Evolutionary conservation across 2,113 vertebrate species (phyloP).

Genomic region (Halcyon senegalensis): DNA sequence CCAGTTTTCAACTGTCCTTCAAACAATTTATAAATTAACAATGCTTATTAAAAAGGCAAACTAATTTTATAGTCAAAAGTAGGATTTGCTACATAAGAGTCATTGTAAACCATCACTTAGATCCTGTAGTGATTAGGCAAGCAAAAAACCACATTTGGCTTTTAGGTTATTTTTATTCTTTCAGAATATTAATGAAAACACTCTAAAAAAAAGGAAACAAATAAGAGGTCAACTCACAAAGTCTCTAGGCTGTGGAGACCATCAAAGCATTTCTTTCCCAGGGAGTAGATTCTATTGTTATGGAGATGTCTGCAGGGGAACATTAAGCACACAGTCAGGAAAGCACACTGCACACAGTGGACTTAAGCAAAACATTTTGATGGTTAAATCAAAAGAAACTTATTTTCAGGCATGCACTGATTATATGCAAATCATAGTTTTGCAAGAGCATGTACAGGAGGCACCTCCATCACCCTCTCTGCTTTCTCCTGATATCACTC

Average conservation of each 20-base stretch:
- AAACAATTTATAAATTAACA: not conserved
- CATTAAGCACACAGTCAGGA: conserved; percentile 69
- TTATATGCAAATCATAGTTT: conserved; percentile 54
- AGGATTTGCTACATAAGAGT: conserved; percentile 34
- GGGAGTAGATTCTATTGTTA: conserved; percentile 87
- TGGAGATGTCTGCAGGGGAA: conserved; percentile 86
- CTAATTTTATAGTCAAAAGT: conserved; percentile 7
- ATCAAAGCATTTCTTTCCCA: conserved; percentile 88
- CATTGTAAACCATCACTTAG: conserved; percentile 60
- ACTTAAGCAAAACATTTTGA: conserved; percentile 54
- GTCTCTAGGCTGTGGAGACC: conserved; percentile 88
- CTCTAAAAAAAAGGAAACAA: conserved; percentile 72
- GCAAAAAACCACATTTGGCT: conserved; percentile 61
- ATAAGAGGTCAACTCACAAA: conserved; percentile 88
- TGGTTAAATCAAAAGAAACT: conserved; percentile 60
- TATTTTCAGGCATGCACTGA: conserved; percentile 28
- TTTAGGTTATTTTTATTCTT: conserved; percentile 73
- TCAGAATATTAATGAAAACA: conserved; percentile 81
- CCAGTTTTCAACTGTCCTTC: conserved; percentile 16
- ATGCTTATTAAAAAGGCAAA: conserved; percentile 30
- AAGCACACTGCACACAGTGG: conserved; percentile 46
- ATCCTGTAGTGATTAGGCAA: conserved; percentile 65
- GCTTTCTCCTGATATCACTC: not conserved
- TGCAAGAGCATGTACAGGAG: not conserved
- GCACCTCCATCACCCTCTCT: not conserved